Base-by-base conservation (phyloP, 2,797 vertebrate genomes). In the Danio albolineatus region DNA sequence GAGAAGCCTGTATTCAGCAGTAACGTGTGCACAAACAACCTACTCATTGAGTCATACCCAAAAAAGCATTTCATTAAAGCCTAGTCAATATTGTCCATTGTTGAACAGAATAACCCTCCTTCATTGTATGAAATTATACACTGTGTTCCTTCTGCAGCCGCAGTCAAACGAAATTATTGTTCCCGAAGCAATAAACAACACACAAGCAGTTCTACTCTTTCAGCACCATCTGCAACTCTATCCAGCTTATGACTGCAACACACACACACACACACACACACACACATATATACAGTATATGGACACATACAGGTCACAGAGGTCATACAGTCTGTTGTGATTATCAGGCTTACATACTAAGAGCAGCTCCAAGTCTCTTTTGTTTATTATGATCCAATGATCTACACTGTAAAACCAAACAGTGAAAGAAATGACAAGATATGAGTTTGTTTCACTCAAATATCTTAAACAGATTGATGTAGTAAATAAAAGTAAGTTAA, bases 321-420 rank as follows among this genome's bases (percentile, higher is more conserved):
- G 80, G 73, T 82, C 74, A 83, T 79, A 21, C 6, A 59, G 73
- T 76, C 80, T 80, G 70, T 73, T 56, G 60, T 51, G 69, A 86
- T 78, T 80, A 84, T 78, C 69, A 67, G 82, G 61, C 74, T 56
- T 85, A 61, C 44, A 65, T 6, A 43, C 39, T 53, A 17, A 54
- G 71, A 36, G 44, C 72, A 21, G n/a, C 44, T 73, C 7, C n/a
- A 38, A 44, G 57, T 64, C 64, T 74, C 62, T 12, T 77, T 56
- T 59, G 39, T 69, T 80, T 81, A 60, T 80, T 78, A 71, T 77
- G 82, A 84, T 80, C 74, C 74, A 82, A 4, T 65, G 71, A 72
- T 78, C 73, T 80, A 44, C 44, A 7, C 3, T 46, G 44, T 46
- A 46, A 12, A 7, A 46, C 44, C 28, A 3, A 28, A 28, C 28